Percentiles rank a stretch among this genome's conserved stretches.
phyloP scores from a whole-genome alignment of 2,888 invertebrate species.

The Danaus chrysippus region DNA sequence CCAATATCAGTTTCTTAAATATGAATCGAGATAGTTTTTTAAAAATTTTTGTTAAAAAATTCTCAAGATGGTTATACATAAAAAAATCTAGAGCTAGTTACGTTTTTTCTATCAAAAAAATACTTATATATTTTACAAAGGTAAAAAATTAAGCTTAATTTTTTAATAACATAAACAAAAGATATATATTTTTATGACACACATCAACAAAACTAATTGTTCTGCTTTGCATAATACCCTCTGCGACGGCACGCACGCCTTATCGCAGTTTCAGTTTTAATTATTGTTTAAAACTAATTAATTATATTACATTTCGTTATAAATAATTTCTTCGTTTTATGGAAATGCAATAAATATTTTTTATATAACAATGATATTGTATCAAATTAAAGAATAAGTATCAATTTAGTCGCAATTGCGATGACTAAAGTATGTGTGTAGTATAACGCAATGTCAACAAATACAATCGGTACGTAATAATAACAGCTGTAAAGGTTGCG shows the following conservation, averaged over 20 bases:
- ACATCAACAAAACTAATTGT: constrained; percentile 19
- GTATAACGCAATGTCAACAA: constrained; percentile 22
- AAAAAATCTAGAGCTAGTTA: too few relatives aligned
- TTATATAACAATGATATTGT: background rate
- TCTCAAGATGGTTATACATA: too few relatives aligned
- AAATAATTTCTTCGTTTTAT: constrained; percentile 33
- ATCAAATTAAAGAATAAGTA: background rate
- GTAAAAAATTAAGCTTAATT: too few relatives aligned
- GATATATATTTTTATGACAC: background rate
- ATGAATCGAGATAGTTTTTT: too few relatives aligned
- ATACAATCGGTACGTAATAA: constrained; percentile 30
- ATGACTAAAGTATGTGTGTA: background rate
- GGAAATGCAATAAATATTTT: background rate
- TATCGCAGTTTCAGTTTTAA: constrained; percentile 68
- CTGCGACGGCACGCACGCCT: constrained; percentile 51
- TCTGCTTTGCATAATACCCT: constrained; percentile 36
- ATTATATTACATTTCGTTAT: constrained; percentile 55
- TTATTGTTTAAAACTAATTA: constrained; percentile 67
- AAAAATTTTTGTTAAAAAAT: too few relatives aligned
- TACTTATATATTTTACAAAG: too few relatives aligned
- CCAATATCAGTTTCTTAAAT: too few relatives aligned
- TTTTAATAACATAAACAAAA: too few relatives aligned
- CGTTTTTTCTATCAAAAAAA: too few relatives aligned
- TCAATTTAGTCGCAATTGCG: background rate
- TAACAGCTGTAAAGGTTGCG: constrained; percentile 24